These are phyloP conservation scores for Dasysyrphus tricinctus DNA, from an alignment of 2,888 invertebrate genomes.

Conservation along the genomic window DNA sequence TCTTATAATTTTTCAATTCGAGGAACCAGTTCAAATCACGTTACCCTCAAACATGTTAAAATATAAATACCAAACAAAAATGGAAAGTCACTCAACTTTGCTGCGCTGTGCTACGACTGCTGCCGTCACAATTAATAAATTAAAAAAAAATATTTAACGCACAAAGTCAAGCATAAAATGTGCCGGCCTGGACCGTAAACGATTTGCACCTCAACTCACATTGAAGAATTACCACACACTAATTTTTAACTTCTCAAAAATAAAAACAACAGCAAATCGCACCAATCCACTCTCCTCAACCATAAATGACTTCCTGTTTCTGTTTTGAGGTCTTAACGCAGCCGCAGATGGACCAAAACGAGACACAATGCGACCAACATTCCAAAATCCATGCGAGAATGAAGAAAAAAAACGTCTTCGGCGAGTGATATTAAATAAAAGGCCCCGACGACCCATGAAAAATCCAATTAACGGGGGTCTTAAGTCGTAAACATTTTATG, in stretches of 20 bases:
- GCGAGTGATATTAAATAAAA: constrained; percentile 9
- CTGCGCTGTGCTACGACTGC: constrained; percentile 7
- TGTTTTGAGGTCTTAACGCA: constrained; percentile 27
- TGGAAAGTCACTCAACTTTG: constrained; percentile 67
- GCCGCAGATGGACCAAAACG: constrained; percentile 1
- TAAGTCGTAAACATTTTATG: constrained; percentile 5
- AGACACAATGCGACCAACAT: constrained; percentile 47
- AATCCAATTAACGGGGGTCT: constrained; percentile 43
- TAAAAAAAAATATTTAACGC: constrained; percentile 64
- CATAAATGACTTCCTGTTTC: constrained; percentile 66
- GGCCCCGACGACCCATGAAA: constrained; percentile 14
- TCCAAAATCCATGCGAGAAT: constrained; percentile 54
- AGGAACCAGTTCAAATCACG: constrained; percentile 47
- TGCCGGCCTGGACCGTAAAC: constrained; percentile 49
- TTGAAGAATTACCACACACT: constrained; percentile 19
- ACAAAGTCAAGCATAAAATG: constrained; percentile 64
- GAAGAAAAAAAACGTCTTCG: constrained; percentile 17
- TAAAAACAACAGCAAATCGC: constrained; percentile 14
- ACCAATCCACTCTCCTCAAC: constrained; percentile 33
- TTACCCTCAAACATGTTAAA: background rate
- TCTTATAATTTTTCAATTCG: background rate
- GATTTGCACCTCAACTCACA: constrained; percentile 58
- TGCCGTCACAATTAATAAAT: constrained; percentile 72
- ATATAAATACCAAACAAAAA: constrained; percentile 40
- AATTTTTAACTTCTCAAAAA: background rate